Evolutionary conservation across 2,113 vertebrate species (phyloP).

Genomic region (Bufo gargarizans): DNA sequence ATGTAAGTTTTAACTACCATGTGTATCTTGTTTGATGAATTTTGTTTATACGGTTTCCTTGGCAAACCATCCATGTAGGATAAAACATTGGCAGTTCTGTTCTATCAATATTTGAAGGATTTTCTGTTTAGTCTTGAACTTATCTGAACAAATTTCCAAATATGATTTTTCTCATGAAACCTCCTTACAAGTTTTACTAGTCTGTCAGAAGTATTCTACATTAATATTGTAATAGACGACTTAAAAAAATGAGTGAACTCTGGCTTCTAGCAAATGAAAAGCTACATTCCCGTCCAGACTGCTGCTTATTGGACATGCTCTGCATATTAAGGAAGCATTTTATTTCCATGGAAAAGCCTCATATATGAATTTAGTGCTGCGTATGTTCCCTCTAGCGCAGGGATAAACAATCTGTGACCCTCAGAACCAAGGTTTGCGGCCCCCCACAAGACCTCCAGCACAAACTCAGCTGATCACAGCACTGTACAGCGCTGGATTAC

Average conservation of each 20-base stretch:
- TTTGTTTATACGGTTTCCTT: background rate
- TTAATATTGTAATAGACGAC: slow-evolving; percentile 27
- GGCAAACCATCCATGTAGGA: background rate
- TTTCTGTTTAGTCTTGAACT: background rate
- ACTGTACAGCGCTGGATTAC: too few relatives aligned
- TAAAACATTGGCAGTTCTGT: background rate
- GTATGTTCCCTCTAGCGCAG: background rate
- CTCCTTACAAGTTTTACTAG: background rate
- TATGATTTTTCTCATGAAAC: background rate
- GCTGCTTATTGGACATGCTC: background rate
- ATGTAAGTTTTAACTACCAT: background rate
- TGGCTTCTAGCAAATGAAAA: background rate
- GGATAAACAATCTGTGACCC: background rate
- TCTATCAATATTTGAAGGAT: background rate
- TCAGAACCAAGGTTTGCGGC: too few relatives aligned
- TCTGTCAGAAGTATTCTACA: slow-evolving; percentile 2
- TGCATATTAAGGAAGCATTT: slow-evolving; percentile 1
- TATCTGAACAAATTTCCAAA: background rate
- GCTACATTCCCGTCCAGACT: background rate
- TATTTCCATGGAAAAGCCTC: background rate
- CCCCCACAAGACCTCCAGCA: too few relatives aligned
- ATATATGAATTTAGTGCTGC: background rate
- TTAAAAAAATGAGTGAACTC: background rate
- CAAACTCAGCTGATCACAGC: too few relatives aligned
- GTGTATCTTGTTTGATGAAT: background rate